Percentiles rank a stretch among this genome's conserved stretches.
These are phyloP conservation scores for Drosophila nannoptera DNA, from an alignment of 1,140 invertebrate species.

Conservation along the genomic window DNA sequence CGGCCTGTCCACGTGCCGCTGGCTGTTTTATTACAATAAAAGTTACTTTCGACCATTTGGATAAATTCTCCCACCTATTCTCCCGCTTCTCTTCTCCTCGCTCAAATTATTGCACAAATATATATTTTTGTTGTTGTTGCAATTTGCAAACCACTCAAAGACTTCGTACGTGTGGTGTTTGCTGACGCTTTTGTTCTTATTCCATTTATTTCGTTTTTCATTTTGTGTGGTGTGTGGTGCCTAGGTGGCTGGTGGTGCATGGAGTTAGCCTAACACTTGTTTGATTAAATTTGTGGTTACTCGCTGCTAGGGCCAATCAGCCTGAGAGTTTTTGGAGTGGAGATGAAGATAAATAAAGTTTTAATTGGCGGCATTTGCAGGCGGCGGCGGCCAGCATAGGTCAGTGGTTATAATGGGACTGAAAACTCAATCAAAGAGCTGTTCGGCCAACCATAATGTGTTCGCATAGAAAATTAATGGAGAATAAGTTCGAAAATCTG, in stretches of 20 bases:
- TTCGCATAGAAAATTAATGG: slow-evolving; percentile 4
- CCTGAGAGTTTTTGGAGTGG: slow-evolving; percentile 10
- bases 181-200: slow-evolving; percentile 12
- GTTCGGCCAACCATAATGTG: slow-evolving; percentile 11
- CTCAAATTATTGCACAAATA: slow-evolving; percentile 56
- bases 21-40: slow-evolving; percentile 65
- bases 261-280: slow-evolving; percentile 41
- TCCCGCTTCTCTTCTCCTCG: background rate
- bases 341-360: slow-evolving; percentile 57
- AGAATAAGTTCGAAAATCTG: slow-evolving; percentile 9
- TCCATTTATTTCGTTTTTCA: slow-evolving; percentile 15
- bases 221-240: background rate
- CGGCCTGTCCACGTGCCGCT: slow-evolving; percentile 39
- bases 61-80: slow-evolving; percentile 41
- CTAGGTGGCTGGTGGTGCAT: slow-evolving; percentile 25
- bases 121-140: slow-evolving; percentile 56
- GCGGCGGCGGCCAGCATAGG: slow-evolving; percentile 3
- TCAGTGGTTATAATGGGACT: slow-evolving; percentile 40
- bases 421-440: slow-evolving; percentile 42
- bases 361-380: slow-evolving; percentile 60
- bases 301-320: slow-evolving; percentile 24
- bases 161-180: slow-evolving; percentile 30
- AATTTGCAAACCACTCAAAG: slow-evolving; percentile 47
- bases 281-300: slow-evolving; percentile 65
- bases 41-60: slow-evolving; percentile 46